Conservation (phyloP, 2,113 vertebrate genomes). For the Crypturellus undulatus region DNA sequence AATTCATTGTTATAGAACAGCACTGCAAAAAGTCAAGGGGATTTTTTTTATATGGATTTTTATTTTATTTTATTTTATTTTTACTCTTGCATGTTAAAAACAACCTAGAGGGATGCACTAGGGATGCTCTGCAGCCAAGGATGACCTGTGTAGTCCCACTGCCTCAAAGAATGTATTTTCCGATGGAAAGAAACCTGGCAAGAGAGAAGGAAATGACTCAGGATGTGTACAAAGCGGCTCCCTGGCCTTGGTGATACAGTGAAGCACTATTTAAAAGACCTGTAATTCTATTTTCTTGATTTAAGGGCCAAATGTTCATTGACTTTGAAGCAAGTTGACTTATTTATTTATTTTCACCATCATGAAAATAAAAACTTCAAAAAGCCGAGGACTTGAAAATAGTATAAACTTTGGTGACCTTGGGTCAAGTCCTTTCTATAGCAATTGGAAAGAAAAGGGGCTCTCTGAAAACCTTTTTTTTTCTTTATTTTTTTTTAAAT, state of each 20-base stretch:
- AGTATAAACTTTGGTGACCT: not conserved
- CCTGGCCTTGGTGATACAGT: not conserved
- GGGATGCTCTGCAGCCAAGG: not conserved
- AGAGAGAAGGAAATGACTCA: not conserved
- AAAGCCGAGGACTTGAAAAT: rapidly evolving
- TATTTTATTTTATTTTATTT: no score
- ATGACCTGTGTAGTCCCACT: not conserved
- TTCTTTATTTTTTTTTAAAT: no score
- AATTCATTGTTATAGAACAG: not conserved
- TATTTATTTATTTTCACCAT: not conserved
- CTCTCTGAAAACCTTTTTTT: no score
- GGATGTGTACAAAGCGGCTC: no score
- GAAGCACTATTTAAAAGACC: not conserved
- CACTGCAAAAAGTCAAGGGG: not conserved
- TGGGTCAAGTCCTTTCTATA: not conserved
- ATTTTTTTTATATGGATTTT: no score
- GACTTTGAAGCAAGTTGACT: not conserved
- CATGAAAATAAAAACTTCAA: not conserved
- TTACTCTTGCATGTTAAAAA: no score
- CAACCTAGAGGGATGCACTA: no score
- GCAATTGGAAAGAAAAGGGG: not conserved
- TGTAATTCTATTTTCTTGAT: not conserved
- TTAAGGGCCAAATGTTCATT: not conserved
- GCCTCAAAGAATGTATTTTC: not conserved
- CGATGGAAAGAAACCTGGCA: not conserved